phyloP scores from a whole-genome alignment of 2,113 vertebrate genomes.

The Lophochroa leadbeateri region DNA sequence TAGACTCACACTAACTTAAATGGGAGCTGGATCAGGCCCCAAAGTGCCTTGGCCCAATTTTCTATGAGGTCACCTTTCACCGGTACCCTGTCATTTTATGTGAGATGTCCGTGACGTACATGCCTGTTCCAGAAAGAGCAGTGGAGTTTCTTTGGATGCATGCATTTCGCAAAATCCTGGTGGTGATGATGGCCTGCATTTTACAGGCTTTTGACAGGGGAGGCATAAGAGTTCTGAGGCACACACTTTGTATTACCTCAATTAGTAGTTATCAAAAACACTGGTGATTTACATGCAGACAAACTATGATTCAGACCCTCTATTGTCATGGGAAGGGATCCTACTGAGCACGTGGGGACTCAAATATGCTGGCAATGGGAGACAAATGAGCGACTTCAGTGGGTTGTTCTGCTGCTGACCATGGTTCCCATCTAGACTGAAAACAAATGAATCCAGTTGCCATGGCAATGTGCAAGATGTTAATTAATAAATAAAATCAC shows the following conservation, averaged over 20 bases:
- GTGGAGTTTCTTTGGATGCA: not conserved
- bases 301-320: not conserved
- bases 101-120: not conserved
- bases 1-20: slow-evolving; percentile 51
- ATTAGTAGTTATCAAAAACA: not conserved
- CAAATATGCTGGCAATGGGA: not conserved
- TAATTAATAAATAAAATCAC: slow-evolving; percentile 47
- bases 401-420: slow-evolving; percentile 4
- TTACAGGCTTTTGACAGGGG: not conserved
- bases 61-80: slow-evolving; percentile 57
- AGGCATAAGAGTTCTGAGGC: not conserved
- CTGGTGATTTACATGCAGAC: not conserved
- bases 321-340: not conserved
- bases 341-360: not conserved
- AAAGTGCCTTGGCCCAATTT: slow-evolving; percentile 64
- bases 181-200: not conserved
- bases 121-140: not conserved
- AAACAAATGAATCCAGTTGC: not conserved
- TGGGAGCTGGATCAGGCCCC: slow-evolving; percentile 65
- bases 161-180: not conserved
- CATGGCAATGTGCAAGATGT: not conserved
- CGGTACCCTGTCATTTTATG: not conserved
- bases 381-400: not conserved
- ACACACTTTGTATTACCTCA: not conserved
- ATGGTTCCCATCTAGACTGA: not conserved